These are phyloP conservation scores for Chymomyza costata DNA, from an alignment of 1,140 invertebrate genomes.

Conservation along the genomic window DNA sequence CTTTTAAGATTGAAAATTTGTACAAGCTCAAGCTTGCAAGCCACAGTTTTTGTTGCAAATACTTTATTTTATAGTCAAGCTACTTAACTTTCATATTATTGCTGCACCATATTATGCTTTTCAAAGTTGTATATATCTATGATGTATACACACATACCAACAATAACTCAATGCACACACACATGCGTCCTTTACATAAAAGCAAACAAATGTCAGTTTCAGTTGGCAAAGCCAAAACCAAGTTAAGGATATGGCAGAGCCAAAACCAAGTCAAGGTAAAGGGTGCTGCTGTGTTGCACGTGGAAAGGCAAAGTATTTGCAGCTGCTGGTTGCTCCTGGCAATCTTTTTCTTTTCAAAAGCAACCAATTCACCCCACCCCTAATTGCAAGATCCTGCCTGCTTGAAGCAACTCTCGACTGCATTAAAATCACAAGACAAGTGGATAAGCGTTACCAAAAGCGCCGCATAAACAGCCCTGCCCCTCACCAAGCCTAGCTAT, in stretches of 20 bases:
- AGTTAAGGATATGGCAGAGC: background rate
- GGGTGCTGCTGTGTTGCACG: background rate
- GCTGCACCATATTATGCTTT: too few species aligned
- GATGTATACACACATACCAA: too few species aligned
- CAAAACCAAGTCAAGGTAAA: background rate
- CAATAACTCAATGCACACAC: too few species aligned
- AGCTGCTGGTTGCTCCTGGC: constrained; percentile 62
- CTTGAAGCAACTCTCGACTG: too few species aligned
- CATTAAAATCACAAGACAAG: constrained; percentile 70
- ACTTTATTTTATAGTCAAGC: too few species aligned
- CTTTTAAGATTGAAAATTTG: too few species aligned
- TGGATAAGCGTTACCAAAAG: constrained; percentile 69
- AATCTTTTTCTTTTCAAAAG: constrained; percentile 58
- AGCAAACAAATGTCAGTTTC: constrained; percentile 59
- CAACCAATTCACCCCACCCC: too few species aligned
- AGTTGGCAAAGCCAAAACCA: constrained; percentile 19
- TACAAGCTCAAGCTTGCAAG: too few species aligned
- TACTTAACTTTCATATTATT: too few species aligned
- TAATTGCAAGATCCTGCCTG: constrained; percentile 30
- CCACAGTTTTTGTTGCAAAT: too few species aligned
- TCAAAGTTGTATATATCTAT: too few species aligned
- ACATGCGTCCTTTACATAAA: constrained; percentile 56
- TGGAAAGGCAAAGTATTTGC: constrained; percentile 37
- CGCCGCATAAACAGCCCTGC: constrained; percentile 11
- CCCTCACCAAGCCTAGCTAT: background rate